These are phyloP conservation scores for Podarcis cretensis DNA, from an alignment of 2,113 vertebrate species.

Conservation along the genomic window DNA sequence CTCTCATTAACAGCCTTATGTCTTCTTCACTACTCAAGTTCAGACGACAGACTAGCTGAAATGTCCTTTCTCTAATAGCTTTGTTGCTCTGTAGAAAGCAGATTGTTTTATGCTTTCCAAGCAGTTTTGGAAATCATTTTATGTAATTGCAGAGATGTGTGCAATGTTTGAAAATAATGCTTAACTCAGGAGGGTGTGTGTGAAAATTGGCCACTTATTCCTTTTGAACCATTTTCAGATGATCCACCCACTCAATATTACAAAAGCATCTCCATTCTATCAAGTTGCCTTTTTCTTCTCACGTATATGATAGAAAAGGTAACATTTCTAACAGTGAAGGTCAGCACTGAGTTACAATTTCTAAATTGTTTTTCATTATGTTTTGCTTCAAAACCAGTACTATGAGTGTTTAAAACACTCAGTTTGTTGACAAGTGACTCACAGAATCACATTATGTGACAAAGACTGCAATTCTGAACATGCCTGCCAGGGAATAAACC, in stretches of 20 bases:
- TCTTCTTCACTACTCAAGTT: not conserved
- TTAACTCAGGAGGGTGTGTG: not conserved
- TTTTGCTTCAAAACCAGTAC: not conserved
- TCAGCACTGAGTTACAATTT: not conserved
- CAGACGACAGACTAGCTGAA: not conserved
- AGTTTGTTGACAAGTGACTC: not conserved
- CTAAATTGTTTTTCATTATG: not conserved
- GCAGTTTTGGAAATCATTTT: not conserved
- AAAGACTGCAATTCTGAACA: not conserved
- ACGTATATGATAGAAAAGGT: not conserved
- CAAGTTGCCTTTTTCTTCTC: not conserved
- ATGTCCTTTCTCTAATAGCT: not conserved
- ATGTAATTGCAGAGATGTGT: not conserved
- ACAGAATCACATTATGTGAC: not conserved
- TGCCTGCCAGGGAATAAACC: not conserved
- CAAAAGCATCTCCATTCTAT: not conserved
- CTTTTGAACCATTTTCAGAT: not conserved
- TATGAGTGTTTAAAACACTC: not conserved
- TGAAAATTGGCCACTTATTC: not conserved
- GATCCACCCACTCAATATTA: not conserved
- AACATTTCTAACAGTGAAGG: not conserved
- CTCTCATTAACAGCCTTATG: not conserved
- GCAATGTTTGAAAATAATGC: not conserved
- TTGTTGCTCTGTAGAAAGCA: not conserved
- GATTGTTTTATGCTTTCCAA: not conserved